These are phyloP conservation scores for Harpalus rubripes DNA, from an alignment of 2,888 invertebrate genomes.

Conservation along the genomic window DNA sequence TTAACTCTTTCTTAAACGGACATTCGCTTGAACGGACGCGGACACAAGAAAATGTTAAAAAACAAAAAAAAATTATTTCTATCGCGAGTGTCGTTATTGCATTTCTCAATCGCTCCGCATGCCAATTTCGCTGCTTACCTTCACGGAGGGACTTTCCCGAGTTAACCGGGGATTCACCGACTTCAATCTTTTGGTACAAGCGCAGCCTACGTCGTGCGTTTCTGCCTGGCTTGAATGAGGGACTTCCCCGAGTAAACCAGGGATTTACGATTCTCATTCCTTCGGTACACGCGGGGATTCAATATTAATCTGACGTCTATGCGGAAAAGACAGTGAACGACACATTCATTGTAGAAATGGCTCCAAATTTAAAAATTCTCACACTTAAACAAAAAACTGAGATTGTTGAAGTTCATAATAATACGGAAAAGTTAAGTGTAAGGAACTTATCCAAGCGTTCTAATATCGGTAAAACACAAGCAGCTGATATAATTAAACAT, in stretches of 20 bases:
- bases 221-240: neutral
- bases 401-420: constrained; percentile 61
- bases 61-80: neutral
- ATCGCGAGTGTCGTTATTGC: constrained; percentile 46
- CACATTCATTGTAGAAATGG: constrained; percentile 58
- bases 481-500: constrained; percentile 62
- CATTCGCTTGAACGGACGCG: constrained; percentile 61
- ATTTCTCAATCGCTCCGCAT: constrained; percentile 35
- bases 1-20: constrained; percentile 55
- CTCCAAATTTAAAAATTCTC: constrained; percentile 61
- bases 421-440: constrained; percentile 62
- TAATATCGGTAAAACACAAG: constrained; percentile 56
- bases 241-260: neutral
- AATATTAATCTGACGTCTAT: constrained; percentile 51
- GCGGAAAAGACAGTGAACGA: constrained; percentile 46
- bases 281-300: constrained; percentile 20
- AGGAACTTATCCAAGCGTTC: constrained; percentile 34
- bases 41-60: constrained; percentile 44
- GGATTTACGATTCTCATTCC: neutral
- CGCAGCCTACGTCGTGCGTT: neutral
- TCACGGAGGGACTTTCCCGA: constrained; percentile 56
- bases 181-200: constrained; percentile 45
- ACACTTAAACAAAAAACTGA: constrained; percentile 59
- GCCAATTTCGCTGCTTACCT: constrained; percentile 53
- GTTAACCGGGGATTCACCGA: constrained; percentile 51